Conservation (phyloP, 2,797 vertebrate species). For the Naso thynnoides region DNA sequence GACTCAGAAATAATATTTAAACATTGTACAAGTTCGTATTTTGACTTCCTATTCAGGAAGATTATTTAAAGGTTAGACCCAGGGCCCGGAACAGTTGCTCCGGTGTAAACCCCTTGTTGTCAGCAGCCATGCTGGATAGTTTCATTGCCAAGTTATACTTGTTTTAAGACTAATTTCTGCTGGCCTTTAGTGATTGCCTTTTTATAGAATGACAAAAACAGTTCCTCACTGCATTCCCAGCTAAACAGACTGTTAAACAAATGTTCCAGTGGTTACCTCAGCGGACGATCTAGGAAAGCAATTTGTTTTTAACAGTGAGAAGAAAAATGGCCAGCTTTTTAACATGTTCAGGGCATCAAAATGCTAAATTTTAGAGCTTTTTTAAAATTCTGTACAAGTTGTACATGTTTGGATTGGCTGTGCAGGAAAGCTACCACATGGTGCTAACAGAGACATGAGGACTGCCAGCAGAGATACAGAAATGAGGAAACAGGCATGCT, state of each 20-base stretch:
- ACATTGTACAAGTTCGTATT: too few relatives aligned
- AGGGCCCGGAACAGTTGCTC: too few relatives aligned
- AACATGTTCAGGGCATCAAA: background rate
- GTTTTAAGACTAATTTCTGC: conserved; percentile 1
- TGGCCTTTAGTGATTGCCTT: conserved; percentile 5
- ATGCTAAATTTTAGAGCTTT: conserved; percentile 1
- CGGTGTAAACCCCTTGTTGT: too few relatives aligned
- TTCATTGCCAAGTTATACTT: background rate
- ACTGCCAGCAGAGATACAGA: conserved; percentile 37
- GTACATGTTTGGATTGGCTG: background rate
- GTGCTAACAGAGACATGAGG: conserved; percentile 10
- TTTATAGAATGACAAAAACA: conserved; percentile 23
- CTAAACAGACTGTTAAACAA: conserved; percentile 16
- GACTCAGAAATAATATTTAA: too few relatives aligned
- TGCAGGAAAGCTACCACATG: conserved; percentile 15
- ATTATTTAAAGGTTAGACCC: too few relatives aligned
- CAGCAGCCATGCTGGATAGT: too few relatives aligned
- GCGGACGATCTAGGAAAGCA: conserved; percentile 16
- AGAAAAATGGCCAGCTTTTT: conserved; percentile 6
- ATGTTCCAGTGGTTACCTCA: conserved; percentile 4
- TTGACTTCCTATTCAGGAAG: too few relatives aligned
- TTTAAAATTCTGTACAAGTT: background rate
- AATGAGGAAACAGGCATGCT: conserved; percentile 46
- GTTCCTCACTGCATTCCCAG: conserved; percentile 3
- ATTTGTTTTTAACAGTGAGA: conserved; percentile 27